Percentiles rank a stretch among this genome's conserved stretches.
Evolutionary conservation across 1,140 invertebrate genomes (phyloP).

Genomic region (Psix sp.): DNA sequence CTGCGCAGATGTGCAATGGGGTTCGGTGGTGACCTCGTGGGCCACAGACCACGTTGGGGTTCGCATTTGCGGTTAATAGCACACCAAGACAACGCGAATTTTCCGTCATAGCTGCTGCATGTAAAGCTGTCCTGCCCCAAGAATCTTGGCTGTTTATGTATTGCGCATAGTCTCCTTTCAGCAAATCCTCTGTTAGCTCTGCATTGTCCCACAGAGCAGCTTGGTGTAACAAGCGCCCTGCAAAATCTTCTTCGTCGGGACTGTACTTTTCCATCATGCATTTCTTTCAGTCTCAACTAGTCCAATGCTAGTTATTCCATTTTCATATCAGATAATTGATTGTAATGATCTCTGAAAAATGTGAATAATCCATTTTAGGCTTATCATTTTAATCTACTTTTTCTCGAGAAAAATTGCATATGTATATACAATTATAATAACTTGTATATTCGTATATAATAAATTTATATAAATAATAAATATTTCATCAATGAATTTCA

Average conservation of each 20-base stretch:
- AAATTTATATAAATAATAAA: too few relatives aligned
- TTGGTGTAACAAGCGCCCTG: slow-evolving; percentile 87
- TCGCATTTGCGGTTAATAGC: slow-evolving; percentile 84
- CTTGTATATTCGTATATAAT: too few relatives aligned
- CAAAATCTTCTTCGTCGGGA: slow-evolving; percentile 88
- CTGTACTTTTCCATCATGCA: slow-evolving; percentile 80
- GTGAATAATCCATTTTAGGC: too few relatives aligned
- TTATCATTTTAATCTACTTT: too few relatives aligned
- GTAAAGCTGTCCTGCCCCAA: slow-evolving; percentile 88
- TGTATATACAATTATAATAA: too few relatives aligned
- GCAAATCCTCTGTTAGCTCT: slow-evolving; percentile 89
- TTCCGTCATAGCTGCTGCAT: slow-evolving; percentile 92
- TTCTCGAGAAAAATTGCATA: too few relatives aligned
- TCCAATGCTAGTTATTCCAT: too few relatives aligned
- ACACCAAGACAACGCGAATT: slow-evolving; percentile 87
- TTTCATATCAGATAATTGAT: too few relatives aligned
- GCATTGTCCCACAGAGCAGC: slow-evolving; percentile 94
- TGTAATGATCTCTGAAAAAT: too few relatives aligned
- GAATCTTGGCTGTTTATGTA: slow-evolving; percentile 86
- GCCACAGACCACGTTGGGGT: slow-evolving; percentile 84
- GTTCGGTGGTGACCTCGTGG: slow-evolving; percentile 83
- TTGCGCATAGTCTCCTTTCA: slow-evolving; percentile 84
- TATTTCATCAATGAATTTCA: too few relatives aligned
- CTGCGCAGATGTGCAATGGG: slow-evolving; percentile 87
- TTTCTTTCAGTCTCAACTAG: not conserved